These are phyloP conservation scores for Dromas ardeola DNA, from an alignment of 2,113 vertebrate genomes.

Conservation along the genomic window DNA sequence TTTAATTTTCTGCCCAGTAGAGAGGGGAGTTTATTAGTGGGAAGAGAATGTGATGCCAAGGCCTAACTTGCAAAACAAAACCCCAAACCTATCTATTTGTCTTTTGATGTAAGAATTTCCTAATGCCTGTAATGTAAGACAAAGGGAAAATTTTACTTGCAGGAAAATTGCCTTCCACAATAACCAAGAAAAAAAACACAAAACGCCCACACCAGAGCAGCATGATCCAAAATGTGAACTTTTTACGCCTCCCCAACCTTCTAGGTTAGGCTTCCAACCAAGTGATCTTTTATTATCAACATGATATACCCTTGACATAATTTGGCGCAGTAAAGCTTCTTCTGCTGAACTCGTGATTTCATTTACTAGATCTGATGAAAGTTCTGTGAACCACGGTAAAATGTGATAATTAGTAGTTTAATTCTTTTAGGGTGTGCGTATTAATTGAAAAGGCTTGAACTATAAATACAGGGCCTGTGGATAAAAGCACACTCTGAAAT, in stretches of 20 bases:
- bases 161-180: constrained; percentile 56
- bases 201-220: constrained; percentile 40
- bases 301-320: constrained; percentile 57
- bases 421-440: constrained; percentile 72
- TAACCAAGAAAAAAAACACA: constrained; percentile 28
- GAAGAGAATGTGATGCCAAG: constrained; percentile 3
- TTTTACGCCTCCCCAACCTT: constrained; percentile 47
- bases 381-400: constrained; percentile 73
- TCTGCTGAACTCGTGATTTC: constrained; percentile 72
- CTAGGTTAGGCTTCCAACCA: constrained; percentile 43
- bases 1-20: constrained; percentile 11
- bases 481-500: constrained; percentile 77
- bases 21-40: constrained; percentile 24
- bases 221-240: constrained; percentile 57
- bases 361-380: constrained; percentile 72
- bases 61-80: constrained; percentile 26
- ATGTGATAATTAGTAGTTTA: constrained; percentile 78
- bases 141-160: constrained; percentile 57
- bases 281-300: constrained; percentile 52
- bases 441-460: constrained; percentile 78
- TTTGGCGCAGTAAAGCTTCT: constrained; percentile 57
- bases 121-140: constrained; percentile 35
- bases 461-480: constrained; percentile 74
- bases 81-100: constrained; percentile 26
- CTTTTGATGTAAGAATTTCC: constrained; percentile 43